Evolutionary conservation across 92 coral and sea anemone species (phyloP), one percentile per base, ranked within the genome.

Genomic region (Porites lobata): DNA sequence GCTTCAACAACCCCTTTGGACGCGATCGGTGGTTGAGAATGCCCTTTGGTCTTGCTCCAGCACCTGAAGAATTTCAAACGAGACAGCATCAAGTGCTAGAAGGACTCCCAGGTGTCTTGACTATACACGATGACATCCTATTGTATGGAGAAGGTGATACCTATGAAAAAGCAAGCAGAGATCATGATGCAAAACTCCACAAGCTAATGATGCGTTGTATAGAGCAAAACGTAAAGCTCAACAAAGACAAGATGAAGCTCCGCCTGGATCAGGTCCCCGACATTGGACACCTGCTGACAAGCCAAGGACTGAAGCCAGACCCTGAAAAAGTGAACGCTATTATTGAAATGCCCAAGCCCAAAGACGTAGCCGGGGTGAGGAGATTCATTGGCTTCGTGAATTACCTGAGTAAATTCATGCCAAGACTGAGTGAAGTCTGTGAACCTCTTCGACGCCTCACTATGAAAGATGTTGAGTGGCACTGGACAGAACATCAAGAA

Each of bases 151-250:
- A 79, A 8, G 83, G 92, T 47, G 78, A 67, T 13, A 69, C 92
- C 1, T 64, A 54, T 8, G 89, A 90, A 53, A 77, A 79, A 85
- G 87, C 93, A 56, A 50, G 71, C 72, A 38, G 24, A 80, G 87
- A 86, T 62, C 93, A 90, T 85, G 89, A 90, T 66, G 83, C 12
- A 43, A 85, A 85, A 67, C 62, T 90, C 17, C 82, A 72, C 80
- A 56, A 38, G 58, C 73, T 85, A 9, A 64, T 90, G 85, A 38
- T 18, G 74, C 71, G 89, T 58, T 90, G 86, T 52, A 69, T 82
- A 65, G 86, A 90, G 57, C 58, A 56, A 15, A 79, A 79, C 66
- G 77, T 56, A 50, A 88, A 82, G 63, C 65, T 90, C 52, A 90
- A 90, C 80, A 84, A 54, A 26, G 86, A 79, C 47, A 90, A 90